Percentiles rank a stretch among this genome's conserved stretches.
Conservation (phyloP, 2,888 invertebrate species). For the Chrysomela aeneicollis region DNA sequence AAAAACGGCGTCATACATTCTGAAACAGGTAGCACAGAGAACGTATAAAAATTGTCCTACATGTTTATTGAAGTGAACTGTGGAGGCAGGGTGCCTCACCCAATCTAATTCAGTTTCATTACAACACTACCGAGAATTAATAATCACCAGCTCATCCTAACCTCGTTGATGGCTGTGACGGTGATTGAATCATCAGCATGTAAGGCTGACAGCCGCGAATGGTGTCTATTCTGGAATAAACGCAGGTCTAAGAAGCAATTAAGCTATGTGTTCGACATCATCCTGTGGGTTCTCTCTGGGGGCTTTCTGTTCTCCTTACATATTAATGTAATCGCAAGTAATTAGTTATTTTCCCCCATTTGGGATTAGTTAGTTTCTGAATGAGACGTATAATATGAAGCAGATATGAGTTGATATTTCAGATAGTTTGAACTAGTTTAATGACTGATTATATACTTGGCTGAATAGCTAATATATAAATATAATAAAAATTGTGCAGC, state of each 20-base stretch:
- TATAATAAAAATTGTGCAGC: too few species aligned
- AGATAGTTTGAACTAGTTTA: too few species aligned
- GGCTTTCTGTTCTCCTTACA: background rate
- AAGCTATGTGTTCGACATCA: background rate
- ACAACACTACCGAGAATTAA: conserved; percentile 5
- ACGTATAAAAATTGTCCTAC: too few species aligned
- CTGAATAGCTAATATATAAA: too few species aligned
- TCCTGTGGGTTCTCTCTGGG: background rate
- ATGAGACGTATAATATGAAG: too few species aligned
- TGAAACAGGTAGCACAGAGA: too few species aligned
- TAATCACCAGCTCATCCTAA: background rate
- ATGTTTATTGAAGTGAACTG: background rate
- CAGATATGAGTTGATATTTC: too few species aligned
- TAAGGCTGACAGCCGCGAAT: background rate
- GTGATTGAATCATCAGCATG: background rate
- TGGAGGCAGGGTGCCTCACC: background rate
- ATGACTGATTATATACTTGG: too few species aligned
- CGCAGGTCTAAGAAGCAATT: background rate
- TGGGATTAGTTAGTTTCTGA: background rate
- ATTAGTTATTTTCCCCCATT: background rate
- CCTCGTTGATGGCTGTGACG: background rate
- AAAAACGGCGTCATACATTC: too few species aligned
- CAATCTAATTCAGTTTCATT: conserved; percentile 15
- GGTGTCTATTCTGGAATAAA: background rate
- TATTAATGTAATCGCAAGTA: background rate